Conservation (phyloP, 1,140 invertebrate genomes). For the Lasaia peninsularis region DNA sequence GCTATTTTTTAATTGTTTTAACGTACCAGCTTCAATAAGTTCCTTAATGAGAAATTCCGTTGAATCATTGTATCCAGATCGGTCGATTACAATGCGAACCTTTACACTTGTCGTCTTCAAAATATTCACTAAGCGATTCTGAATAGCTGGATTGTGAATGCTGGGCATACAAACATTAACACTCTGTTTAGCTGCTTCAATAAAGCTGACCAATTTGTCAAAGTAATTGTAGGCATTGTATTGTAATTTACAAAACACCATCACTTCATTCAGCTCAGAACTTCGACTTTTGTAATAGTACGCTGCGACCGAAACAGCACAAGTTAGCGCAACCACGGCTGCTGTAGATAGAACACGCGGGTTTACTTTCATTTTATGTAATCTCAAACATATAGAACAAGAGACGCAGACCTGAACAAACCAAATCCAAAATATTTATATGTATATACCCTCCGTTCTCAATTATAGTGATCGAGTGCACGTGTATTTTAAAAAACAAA, state of each 20-base stretch:
- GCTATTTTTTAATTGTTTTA: not conserved
- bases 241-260: constrained; percentile 71
- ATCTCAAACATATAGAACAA: constrained; percentile 52
- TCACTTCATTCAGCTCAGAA: constrained; percentile 65
- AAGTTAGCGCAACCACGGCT: constrained; percentile 56
- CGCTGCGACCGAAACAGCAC: constrained; percentile 59
- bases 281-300: constrained; percentile 61
- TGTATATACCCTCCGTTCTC: not conserved
- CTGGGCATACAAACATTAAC: constrained; percentile 67
- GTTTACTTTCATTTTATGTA: constrained; percentile 66
- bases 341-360: constrained; percentile 52
- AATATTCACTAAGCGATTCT: constrained; percentile 51
- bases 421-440: not conserved
- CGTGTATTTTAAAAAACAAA: too few relatives aligned
- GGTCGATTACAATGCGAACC: constrained; percentile 59
- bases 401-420: not conserved
- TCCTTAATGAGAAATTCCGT: constrained; percentile 62
- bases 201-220: constrained; percentile 62
- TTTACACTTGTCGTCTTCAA: constrained; percentile 56
- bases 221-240: constrained; percentile 64
- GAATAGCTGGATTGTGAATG: constrained; percentile 66
- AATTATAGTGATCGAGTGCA: too few relatives aligned
- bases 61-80: constrained; percentile 54
- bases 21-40: constrained; percentile 57
- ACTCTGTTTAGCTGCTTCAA: constrained; percentile 51